A percentile compares a stretch with the other conserved stretches of the same genome.
These are phyloP conservation scores for Drosophila anomalata DNA, from an alignment of 2,888 invertebrate species.

Conservation along the genomic window DNA sequence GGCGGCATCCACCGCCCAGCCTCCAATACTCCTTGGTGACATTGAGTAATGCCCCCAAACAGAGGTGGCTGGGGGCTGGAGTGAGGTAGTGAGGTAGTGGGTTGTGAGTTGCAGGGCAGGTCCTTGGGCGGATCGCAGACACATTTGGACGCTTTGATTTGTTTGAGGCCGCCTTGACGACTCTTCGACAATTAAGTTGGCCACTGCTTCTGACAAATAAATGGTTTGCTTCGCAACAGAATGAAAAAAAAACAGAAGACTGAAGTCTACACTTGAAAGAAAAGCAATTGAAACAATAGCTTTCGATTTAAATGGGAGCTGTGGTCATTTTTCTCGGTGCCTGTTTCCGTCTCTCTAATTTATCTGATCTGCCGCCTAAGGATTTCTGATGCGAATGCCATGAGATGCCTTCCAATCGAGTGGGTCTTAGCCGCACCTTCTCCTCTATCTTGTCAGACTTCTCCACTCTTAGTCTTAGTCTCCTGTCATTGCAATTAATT, in stretches of 20 bases:
- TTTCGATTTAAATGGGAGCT: too few species aligned
- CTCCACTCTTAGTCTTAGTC: neutral
- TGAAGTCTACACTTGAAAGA: slow-evolving; percentile 28
- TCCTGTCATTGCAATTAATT: slow-evolving; percentile 67
- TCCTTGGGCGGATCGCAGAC: slow-evolving; percentile 33
- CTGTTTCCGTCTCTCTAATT: slow-evolving; percentile 42
- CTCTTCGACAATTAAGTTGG: slow-evolving; percentile 68
- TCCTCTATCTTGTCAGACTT: neutral
- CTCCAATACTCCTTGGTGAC: slow-evolving; percentile 47
- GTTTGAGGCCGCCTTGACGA: slow-evolving; percentile 66
- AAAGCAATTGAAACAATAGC: too few species aligned
- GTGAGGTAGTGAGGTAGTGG: neutral
- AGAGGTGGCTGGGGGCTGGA: neutral
- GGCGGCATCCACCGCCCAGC: slow-evolving; percentile 36
- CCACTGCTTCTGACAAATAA: slow-evolving; percentile 61
- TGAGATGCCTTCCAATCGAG: slow-evolving; percentile 52
- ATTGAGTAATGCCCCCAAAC: slow-evolving; percentile 73
- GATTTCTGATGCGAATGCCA: slow-evolving; percentile 38
- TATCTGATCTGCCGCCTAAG: slow-evolving; percentile 54
- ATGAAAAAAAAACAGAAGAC: slow-evolving; percentile 16
- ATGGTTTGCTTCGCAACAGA: slow-evolving; percentile 46
- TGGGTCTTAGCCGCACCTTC: slow-evolving; percentile 34
- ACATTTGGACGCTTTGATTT: slow-evolving; percentile 67
- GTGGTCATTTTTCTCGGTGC: neutral
- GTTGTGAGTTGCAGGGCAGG: slow-evolving; percentile 8